A percentile compares a stretch with the other conserved stretches of the same genome.
These are phyloP conservation scores for Xiphorhynchus erythropygius DNA, from an alignment of 2,797 vertebrate genomes.

Conservation along the genomic window DNA sequence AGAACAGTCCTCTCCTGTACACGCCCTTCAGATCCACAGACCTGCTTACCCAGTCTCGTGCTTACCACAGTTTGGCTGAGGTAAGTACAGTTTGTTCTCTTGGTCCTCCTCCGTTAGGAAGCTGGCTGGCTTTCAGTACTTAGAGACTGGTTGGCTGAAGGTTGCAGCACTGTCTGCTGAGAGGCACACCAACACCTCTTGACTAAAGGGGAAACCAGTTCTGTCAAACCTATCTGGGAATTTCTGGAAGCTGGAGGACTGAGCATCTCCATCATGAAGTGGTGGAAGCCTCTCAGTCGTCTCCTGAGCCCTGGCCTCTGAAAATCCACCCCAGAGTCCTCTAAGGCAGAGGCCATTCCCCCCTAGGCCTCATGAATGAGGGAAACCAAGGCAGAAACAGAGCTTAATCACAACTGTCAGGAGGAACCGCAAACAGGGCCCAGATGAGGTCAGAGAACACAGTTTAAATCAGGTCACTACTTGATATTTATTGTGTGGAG, in stretches of 20 bases:
- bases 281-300: neutral
- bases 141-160: neutral
- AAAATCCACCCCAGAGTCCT: neutral
- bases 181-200: neutral
- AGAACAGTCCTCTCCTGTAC: neutral
- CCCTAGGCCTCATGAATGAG: neutral
- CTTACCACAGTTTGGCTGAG: conserved; percentile 21
- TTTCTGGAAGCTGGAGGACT: neutral
- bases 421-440: neutral
- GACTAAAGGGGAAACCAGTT: neutral
- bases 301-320: neutral
- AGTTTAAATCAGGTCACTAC: conserved; percentile 60
- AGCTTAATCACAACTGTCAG: neutral
- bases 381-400: neutral
- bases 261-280: neutral
- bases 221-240: neutral
- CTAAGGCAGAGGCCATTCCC: neutral
- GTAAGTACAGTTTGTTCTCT: conserved; percentile 4
- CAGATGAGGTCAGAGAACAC: conserved; percentile 12
- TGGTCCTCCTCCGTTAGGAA: neutral
- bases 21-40: neutral
- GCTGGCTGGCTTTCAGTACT: conserved; percentile 23
- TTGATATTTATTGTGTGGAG: conserved; percentile 47
- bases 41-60: conserved; percentile 29
- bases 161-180: neutral